phyloP scores from a whole-genome alignment of 2,797 vertebrate genomes.

The Avahi laniger region DNA sequence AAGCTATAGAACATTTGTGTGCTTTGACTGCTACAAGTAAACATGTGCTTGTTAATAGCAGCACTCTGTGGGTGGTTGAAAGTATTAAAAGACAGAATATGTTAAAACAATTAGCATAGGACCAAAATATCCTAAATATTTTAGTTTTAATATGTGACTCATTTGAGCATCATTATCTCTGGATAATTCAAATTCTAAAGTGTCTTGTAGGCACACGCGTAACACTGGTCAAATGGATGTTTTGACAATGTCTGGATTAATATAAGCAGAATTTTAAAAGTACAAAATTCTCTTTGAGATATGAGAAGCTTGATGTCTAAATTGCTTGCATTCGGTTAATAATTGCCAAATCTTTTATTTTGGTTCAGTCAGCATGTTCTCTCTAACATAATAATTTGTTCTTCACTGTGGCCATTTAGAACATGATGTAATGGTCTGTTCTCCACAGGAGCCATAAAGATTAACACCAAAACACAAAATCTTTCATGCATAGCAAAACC shows the following conservation, averaged over 20 bases:
- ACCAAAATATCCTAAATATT: background rate
- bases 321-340: background rate
- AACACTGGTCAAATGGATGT: background rate
- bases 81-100: background rate
- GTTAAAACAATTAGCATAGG: background rate
- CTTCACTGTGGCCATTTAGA: background rate
- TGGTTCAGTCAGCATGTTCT: background rate
- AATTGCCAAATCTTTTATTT: background rate
- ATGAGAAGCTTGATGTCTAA: background rate
- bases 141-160: background rate
- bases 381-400: background rate
- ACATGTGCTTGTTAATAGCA: background rate
- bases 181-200: slow-evolving; percentile 12
- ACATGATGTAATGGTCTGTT: background rate
- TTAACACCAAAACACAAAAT: background rate
- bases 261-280: background rate
- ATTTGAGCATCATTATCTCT: background rate
- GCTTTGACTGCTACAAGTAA: background rate
- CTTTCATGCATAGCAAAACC: background rate
- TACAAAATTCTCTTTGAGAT: background rate
- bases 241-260: background rate
- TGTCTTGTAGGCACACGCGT: background rate
- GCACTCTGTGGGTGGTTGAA: background rate
- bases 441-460: background rate
- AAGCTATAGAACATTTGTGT: background rate